Percentiles rank a stretch among this genome's conserved stretches.
These are phyloP conservation scores for Lasaia peninsularis DNA, from an alignment of 1,140 invertebrate genomes.

Conservation along the genomic window DNA sequence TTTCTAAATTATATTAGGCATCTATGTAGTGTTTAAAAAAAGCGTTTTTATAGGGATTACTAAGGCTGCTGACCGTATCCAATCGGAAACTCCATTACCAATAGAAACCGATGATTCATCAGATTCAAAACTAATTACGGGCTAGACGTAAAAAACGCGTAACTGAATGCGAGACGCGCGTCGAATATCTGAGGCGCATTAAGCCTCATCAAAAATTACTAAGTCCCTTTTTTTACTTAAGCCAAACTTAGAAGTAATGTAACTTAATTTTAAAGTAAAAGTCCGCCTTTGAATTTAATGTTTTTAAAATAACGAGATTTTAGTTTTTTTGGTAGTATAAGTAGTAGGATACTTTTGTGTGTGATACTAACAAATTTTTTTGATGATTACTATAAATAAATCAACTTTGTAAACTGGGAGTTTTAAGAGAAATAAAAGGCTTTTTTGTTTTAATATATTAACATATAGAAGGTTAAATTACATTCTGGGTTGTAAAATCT, in stretches of 20 bases:
- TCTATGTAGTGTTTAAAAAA: background rate
- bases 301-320: background rate
- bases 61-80: constrained; percentile 40
- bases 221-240: constrained; percentile 1
- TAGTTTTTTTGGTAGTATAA: too few relatives aligned
- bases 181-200: constrained; percentile 5
- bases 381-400: too few relatives aligned
- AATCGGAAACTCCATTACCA: constrained; percentile 52
- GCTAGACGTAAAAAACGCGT: constrained; percentile 3
- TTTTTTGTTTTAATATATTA: too few relatives aligned
- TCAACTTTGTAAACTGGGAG: too few relatives aligned
- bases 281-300: background rate
- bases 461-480: too few relatives aligned
- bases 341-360: too few relatives aligned
- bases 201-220: background rate
- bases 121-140: constrained; percentile 9
- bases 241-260: background rate
- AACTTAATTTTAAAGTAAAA: background rate
- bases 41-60: background rate
- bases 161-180: constrained; percentile 5
- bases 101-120: constrained; percentile 12
- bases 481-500: too few relatives aligned
- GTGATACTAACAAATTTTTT: too few relatives aligned
- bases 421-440: too few relatives aligned
- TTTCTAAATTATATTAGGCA: background rate